Evolutionary conservation across 2,888 invertebrate genomes (phyloP), one percentile per base, ranked within the genome.

Genomic region (Chrysolina americana): DNA sequence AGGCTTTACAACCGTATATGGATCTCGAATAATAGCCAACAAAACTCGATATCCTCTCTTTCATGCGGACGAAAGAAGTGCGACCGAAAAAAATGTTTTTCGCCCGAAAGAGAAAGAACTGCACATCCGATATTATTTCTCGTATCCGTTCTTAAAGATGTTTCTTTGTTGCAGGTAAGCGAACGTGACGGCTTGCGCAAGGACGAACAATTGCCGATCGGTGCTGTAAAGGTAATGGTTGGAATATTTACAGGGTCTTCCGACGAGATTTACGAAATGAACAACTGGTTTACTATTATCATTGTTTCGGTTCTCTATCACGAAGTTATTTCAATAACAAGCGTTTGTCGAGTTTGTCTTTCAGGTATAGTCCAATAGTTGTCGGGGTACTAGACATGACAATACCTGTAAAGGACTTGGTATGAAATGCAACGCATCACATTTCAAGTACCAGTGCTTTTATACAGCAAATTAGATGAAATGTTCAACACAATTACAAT

Each of bases 91-190:
- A 59, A 59, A 36, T 9, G 9, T 21, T 56, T 56, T 59, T 59
- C n/a, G 9, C n/a, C 36, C 28, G 59, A 8, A 28, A 59, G 59
- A 59, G 59, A 59, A 59, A 59, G 59, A 59, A 59, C 59, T 19
- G 6, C 9, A 59, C 59, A 59, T 59, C 59, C 59, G 59, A 59
- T 36, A 59, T 17, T 17, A n/a, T 13, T 15, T 59, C 17, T n/a
- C 21, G 53, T n/a, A 59, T 59, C 59, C 59, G 59, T 28, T 59
- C 28, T n/a, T 59, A 59, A 59, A 59, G 53, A 59, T 68, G 53
- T 68, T 68, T 68, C 68, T 68, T 68, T 68, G 68, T 68, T 68
- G 11, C 68, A 68, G 68, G 68, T 68, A 68, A 53, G 68, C 36
- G 59, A 59, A 28, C 28, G 59, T 59, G 59, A 59, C 59, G n/a